phyloP scores from a whole-genome alignment of 2,797 vertebrate species.

The Sparidentex hasta region DNA sequence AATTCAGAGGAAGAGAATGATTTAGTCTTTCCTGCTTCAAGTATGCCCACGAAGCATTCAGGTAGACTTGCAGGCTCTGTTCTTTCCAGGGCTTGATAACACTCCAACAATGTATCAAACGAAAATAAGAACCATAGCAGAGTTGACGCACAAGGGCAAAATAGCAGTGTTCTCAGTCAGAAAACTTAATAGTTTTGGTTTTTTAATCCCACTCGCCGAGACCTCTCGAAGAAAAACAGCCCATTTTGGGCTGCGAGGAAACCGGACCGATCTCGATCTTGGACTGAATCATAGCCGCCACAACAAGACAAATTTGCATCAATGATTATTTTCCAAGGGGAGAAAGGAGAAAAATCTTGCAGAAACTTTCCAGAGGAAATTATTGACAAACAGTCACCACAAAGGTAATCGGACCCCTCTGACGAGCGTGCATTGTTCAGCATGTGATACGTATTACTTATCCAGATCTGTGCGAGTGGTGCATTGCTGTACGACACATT shows the following conservation, averaged over 20 bases:
- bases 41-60: constrained; percentile 51
- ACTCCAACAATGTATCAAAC: constrained; percentile 67
- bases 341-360: constrained; percentile 50
- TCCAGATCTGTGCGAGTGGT: constrained; percentile 55
- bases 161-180: constrained; percentile 65
- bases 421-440: constrained; percentile 47
- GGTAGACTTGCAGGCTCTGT: constrained; percentile 65
- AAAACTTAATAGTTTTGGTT: constrained; percentile 78
- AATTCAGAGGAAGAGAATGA: constrained; percentile 38
- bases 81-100: constrained; percentile 61
- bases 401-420: constrained; percentile 62
- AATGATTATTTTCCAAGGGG: constrained; percentile 66
- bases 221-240: constrained; percentile 63
- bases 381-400: constrained; percentile 71
- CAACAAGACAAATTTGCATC: constrained; percentile 78
- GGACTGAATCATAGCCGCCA: constrained; percentile 67
- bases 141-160: constrained; percentile 70
- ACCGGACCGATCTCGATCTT: constrained; percentile 69
- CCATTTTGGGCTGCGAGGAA: constrained; percentile 76
- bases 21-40: constrained; percentile 50
- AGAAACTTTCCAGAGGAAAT: constrained; percentile 67
- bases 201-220: constrained; percentile 70
- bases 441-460: constrained; percentile 60
- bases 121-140: constrained; percentile 74
- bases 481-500: constrained; percentile 38